phyloP scores from a whole-genome alignment of 2,113 vertebrate genomes.

The Siniperca knerii region DNA sequence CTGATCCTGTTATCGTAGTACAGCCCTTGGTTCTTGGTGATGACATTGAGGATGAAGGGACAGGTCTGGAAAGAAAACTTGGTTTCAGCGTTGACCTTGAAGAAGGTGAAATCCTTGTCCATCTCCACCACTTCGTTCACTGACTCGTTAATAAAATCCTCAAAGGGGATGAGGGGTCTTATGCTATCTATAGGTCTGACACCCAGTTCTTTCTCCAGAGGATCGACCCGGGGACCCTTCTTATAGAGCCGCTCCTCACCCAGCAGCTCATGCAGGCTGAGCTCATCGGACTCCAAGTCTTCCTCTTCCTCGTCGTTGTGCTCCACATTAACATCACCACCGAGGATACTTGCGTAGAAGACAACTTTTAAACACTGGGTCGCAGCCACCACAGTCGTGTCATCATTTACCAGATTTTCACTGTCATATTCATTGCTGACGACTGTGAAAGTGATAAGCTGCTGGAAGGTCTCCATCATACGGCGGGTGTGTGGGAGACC shows the following conservation, averaged over 20 bases:
- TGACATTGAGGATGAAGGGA: slow-evolving; percentile 95
- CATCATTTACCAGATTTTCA: slow-evolving; percentile 95
- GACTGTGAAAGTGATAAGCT: slow-evolving; percentile 98
- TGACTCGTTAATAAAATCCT: slow-evolving; percentile 98
- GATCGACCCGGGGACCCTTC: slow-evolving; percentile 93
- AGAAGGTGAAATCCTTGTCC: slow-evolving; percentile 99
- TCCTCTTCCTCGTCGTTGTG: slow-evolving; percentile 97
- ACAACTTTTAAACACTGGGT: slow-evolving; percentile 97
- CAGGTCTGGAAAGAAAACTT: slow-evolving; percentile 99
- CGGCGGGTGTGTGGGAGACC: slow-evolving; percentile 90
- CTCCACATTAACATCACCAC: slow-evolving; percentile 91
- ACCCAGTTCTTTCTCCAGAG: slow-evolving; percentile 94
- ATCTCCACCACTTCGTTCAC: slow-evolving; percentile 98
- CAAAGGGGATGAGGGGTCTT: slow-evolving; percentile 93
- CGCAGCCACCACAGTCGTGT: slow-evolving; percentile 95
- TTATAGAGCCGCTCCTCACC: slow-evolving; percentile 96
- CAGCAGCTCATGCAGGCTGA: slow-evolving; percentile 94
- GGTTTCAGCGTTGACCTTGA: slow-evolving; percentile 97
- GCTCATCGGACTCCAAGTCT: slow-evolving; percentile 91
- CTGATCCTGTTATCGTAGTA: slow-evolving; percentile 99
- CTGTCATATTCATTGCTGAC: slow-evolving; percentile 96
- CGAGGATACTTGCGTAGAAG: slow-evolving; percentile 96
- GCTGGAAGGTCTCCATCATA: slow-evolving; percentile 99
- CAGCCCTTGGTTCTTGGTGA: slow-evolving; percentile 97
- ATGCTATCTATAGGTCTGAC: slow-evolving; percentile 93